Evolutionary conservation across 2,113 vertebrate genomes (phyloP).

Genomic region (Emydocephalus ijimae): DNA sequence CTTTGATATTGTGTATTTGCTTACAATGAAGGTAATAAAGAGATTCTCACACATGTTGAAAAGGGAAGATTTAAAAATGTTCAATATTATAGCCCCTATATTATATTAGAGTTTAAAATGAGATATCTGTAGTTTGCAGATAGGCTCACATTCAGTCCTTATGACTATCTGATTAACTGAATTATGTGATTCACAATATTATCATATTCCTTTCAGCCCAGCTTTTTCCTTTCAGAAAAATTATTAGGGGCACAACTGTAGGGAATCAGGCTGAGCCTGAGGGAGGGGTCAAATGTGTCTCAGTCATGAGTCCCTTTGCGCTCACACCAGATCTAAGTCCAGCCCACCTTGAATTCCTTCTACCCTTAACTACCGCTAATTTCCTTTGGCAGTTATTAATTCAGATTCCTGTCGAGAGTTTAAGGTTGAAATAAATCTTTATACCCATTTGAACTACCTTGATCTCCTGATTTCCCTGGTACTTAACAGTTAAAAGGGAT

Average conservation of each 20-base stretch:
- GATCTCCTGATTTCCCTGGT: neutral
- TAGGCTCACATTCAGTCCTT: neutral
- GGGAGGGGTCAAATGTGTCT: neutral
- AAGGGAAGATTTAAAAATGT: neutral
- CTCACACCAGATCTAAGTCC: neutral
- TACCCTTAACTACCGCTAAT: neutral
- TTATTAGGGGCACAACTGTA: neutral
- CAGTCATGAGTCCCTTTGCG: fast-evolving
- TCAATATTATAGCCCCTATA: neutral
- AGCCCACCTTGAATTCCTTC: neutral
- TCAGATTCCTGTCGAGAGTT: neutral
- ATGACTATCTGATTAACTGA: neutral
- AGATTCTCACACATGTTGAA: neutral
- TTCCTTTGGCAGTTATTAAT: neutral
- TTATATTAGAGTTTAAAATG: neutral
- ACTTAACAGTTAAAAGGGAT: neutral
- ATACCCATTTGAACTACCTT: neutral
- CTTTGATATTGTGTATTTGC: neutral
- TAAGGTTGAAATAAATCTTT: neutral
- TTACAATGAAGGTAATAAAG: neutral
- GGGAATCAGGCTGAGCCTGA: neutral
- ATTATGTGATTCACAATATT: neutral
- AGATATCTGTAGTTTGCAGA: no score
- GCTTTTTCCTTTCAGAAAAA: neutral
- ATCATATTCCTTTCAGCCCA: neutral